Evolutionary conservation across 2,888 invertebrate species (phyloP).

Genomic region (Nymphalis polychloros): DNA sequence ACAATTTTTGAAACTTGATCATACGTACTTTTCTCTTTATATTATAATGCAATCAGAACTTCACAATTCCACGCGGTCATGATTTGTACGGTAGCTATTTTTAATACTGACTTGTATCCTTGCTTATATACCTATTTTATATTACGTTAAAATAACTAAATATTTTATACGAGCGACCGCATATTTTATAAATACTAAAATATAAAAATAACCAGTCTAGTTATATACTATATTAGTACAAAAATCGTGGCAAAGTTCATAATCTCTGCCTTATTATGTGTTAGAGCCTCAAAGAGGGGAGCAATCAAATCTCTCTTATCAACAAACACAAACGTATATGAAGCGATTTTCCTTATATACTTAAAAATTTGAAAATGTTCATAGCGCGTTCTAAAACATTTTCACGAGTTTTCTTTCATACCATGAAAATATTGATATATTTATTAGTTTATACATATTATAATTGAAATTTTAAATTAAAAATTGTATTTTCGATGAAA

Average conservation of each 20-base stretch:
- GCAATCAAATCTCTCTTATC: conserved; percentile 95
- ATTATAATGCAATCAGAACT: too few species aligned
- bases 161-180: too few species aligned
- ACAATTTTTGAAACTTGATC: too few species aligned
- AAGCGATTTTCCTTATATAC: conserved; percentile 42
- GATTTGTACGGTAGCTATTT: too few species aligned
- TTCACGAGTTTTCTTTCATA: not conserved
- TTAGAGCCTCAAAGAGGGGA: conserved; percentile 97
- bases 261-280: conserved; percentile 45
- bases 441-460: not conserved
- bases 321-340: conserved; percentile 87
- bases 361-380: conserved; percentile 35
- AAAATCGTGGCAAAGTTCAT: conserved; percentile 26
- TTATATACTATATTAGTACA: not conserved
- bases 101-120: too few species aligned
- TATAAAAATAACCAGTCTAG: too few species aligned
- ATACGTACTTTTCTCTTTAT: too few species aligned
- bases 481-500: not conserved
- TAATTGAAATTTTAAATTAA: not conserved
- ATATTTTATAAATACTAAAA: too few species aligned
- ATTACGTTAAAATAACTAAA: too few species aligned
- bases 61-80: too few species aligned
- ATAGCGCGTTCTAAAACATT: conserved; percentile 40
- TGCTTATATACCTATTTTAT: too few species aligned
- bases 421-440: not conserved